Evolutionary conservation across 2,888 invertebrate species (phyloP), one percentile per base, ranked within the genome.

Genomic region (Abrostola triplasia): DNA sequence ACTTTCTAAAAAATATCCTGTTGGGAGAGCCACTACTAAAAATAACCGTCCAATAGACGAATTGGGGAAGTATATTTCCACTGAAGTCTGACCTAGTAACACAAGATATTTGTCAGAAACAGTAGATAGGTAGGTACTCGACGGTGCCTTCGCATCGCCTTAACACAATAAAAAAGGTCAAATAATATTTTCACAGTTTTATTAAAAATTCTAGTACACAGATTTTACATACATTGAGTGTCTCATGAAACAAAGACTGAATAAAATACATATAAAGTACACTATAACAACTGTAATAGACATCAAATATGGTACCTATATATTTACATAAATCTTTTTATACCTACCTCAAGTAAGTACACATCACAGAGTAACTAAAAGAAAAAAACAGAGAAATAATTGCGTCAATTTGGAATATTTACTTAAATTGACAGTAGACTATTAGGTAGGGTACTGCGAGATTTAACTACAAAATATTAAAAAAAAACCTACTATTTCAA

Each of bases 161-260:
- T 37, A 4, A 56, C 2, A 49, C 36, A 67, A 38, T 50, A 0
- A 68, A 71, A 62, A 73, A 13, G 42, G 48, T 4, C 10, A 12
- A 49, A 36, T 36, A 40, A 51, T 68, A 9, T 48, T 51, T 82
- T 86, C 77, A 78, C 64, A 76, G 51, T 64, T 91, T 91, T 90
- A 90, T 89, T 90, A 86, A 67, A 90, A 90, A 90, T 76, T 80
- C 90, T 89, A 89, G 84, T 84, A 89, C 88, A 90, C 85, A 86
- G 80, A 85, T 79, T 85, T 85, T 85, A 84, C 81, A 86, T 82
- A 86, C 76, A 84, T 67, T 54, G 50, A 73, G 65, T 64, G 66
- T 73, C 54, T 70, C 51, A 55, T 60, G 67, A 67, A 73, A 73
- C 64, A 73, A 61, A 59, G 51, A 67, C 50, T 55, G 49, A 41